Conservation (phyloP, 2,888 invertebrate genomes). For the Macrosoma leucophasiata region DNA sequence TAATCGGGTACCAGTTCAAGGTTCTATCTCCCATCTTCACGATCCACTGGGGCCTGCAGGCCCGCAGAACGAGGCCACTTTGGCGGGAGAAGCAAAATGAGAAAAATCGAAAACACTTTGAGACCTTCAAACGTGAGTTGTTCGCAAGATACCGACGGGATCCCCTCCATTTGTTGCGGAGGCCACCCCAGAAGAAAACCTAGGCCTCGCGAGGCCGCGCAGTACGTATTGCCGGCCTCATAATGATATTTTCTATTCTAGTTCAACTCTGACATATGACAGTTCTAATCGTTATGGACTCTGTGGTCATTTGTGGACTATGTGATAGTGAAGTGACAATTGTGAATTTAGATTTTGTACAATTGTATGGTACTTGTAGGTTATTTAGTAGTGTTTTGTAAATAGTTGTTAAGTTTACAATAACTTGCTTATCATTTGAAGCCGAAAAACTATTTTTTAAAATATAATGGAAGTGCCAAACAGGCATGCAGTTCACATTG, state of each 20-base stretch:
- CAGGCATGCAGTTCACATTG: too few species aligned
- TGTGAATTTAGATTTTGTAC: too few species aligned
- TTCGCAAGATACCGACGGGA: slow-evolving; percentile 84
- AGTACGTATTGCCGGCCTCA: slow-evolving; percentile 51
- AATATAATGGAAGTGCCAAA: neutral
- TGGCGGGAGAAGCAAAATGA: slow-evolving; percentile 93
- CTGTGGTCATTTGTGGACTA: too few species aligned
- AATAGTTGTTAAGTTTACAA: too few species aligned
- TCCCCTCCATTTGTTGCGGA: slow-evolving; percentile 67
- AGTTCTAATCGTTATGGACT: too few species aligned
- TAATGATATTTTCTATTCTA: slow-evolving; percentile 28
- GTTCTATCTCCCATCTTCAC: slow-evolving; percentile 93
- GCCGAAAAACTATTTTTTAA: too few species aligned
- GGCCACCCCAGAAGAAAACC: slow-evolving; percentile 57
- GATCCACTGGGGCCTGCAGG: slow-evolving; percentile 92
- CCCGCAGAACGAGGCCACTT: slow-evolving; percentile 83
- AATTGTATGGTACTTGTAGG: too few species aligned
- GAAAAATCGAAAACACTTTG: slow-evolving; percentile 86
- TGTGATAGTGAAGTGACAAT: too few species aligned
- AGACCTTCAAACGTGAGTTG: slow-evolving; percentile 88
- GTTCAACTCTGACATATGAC: slow-evolving; percentile 32
- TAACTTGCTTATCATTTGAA: too few species aligned
- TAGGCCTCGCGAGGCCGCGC: slow-evolving; percentile 69
- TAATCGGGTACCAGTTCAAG: slow-evolving; percentile 90
- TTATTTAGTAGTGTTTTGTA: too few species aligned